Evolutionary conservation across 2,888 invertebrate genomes (phyloP).

Genomic region (Lymantria monacha): DNA sequence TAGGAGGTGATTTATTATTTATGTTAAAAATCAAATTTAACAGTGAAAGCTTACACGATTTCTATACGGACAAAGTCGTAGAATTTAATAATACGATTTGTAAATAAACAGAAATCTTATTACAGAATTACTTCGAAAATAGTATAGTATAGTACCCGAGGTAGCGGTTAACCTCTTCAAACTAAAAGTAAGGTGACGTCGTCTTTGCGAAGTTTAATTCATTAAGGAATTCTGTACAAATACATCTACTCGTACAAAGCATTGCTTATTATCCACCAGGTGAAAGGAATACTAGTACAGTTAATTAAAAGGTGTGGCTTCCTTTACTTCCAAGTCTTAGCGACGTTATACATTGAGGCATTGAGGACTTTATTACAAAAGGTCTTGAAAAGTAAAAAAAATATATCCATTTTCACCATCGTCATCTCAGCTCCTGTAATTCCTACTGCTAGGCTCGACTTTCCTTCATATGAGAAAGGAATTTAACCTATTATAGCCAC

Average conservation of each 20-base stretch:
- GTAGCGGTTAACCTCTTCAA: not conserved
- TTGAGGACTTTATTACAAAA: too few species aligned
- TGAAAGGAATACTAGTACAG: not conserved
- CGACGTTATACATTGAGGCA: not conserved
- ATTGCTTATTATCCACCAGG: conserved; percentile 5
- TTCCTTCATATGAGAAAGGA: too few species aligned
- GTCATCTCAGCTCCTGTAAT: too few species aligned
- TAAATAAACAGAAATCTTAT: not conserved
- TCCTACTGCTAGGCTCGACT: too few species aligned
- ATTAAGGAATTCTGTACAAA: not conserved
- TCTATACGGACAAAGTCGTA: too few species aligned
- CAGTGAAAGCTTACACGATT: too few species aligned
- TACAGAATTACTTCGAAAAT: not conserved
- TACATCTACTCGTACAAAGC: not conserved
- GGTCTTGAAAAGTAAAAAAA: too few species aligned
- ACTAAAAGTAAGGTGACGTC: not conserved
- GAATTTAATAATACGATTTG: not conserved
- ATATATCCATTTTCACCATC: too few species aligned
- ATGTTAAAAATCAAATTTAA: too few species aligned
- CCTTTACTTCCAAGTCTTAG: not conserved
- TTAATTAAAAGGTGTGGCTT: not conserved
- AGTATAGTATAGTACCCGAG: too few species aligned
- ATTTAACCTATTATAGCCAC: too few species aligned
- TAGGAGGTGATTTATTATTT: too few species aligned
- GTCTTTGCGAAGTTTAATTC: not conserved